phyloP scores from a whole-genome alignment of 2,797 vertebrate genomes.

The Danio aesculapii region DNA sequence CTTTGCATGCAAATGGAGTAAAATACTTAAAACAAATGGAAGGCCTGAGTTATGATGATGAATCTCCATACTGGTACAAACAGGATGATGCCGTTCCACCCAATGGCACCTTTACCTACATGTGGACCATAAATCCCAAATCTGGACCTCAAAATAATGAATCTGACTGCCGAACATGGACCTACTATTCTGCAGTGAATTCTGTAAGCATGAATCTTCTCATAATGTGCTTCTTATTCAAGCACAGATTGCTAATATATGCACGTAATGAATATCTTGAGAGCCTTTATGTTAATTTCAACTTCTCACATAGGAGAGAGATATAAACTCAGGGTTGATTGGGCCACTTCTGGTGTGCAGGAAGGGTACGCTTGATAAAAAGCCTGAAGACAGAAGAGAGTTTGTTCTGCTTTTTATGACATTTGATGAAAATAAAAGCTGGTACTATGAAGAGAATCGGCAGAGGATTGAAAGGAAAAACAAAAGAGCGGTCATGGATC shows the following conservation, averaged over 20 bases:
- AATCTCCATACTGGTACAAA: slow-evolving; percentile 86
- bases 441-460: slow-evolving; percentile 85
- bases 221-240: neutral
- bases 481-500: slow-evolving; percentile 57
- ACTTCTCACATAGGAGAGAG: slow-evolving; percentile 83
- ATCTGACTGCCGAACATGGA: slow-evolving; percentile 88
- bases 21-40: slow-evolving; percentile 92
- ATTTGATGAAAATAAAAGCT: slow-evolving; percentile 96
- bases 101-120: slow-evolving; percentile 85
- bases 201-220: slow-evolving; percentile 78
- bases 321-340: slow-evolving; percentile 92
- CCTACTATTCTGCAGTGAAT: slow-evolving; percentile 93
- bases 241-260: neutral
- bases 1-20: slow-evolving; percentile 93
- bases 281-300: neutral
- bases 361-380: slow-evolving; percentile 78
- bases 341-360: slow-evolving; percentile 92
- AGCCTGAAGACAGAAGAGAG: slow-evolving; percentile 73
- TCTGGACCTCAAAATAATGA: slow-evolving; percentile 81
- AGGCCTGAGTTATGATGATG: slow-evolving; percentile 90
- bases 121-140: slow-evolving; percentile 84
- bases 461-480: slow-evolving; percentile 72
- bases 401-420: slow-evolving; percentile 93
- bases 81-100: slow-evolving; percentile 87
- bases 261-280: neutral